Evolutionary conservation across 2,888 invertebrate genomes (phyloP), one percentile per base, ranked within the genome.

Genomic region (Leptopilina drosophilae): DNA sequence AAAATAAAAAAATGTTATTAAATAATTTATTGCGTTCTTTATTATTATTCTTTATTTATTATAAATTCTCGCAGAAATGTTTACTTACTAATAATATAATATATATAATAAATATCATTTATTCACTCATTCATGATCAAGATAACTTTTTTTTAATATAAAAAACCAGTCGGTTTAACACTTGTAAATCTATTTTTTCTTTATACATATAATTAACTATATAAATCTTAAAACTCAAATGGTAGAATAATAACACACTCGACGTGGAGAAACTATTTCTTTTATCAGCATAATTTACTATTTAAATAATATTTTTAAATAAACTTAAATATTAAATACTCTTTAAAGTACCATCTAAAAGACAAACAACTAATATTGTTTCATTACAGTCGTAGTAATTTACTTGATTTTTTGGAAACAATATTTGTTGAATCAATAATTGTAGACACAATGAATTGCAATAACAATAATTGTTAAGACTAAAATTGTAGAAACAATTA

Each of bases 1-100:
- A 82, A 83, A 84, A 82, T 81, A 81, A 86, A 82, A 64, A 62
- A 80, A 78, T 80, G 80, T 80, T 84, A 80, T 69, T 84, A 82
- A 85, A 80, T 67, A 46, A 80, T 78, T 73, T 76, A 67, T 78
- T 15, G 26, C 5, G 26, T 73, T 73, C n/a, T 33, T 33, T 5
- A 33, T 33, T 12, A 33, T 4, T 5, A 33, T 33, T 12, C 12
- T 4, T 42, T 42, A 8, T 42, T 42, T 42, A 33, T 33, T 33
- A 33, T 33, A 33, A 42, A 42, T 53, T 53, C 33, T 33, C 56
- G 14, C 49, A 40, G 14, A 12, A 20, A 20, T 20, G 20, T 20
- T 20, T 20, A 20, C 20, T 20, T 20, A 20, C 20, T 20, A 20
- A 20, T 20, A 20, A 20, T 20, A 20, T 69, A 33, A 12, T 69